phyloP scores from a whole-genome alignment of 2,797 vertebrate species.

The Rhodeus uyekii region DNA sequence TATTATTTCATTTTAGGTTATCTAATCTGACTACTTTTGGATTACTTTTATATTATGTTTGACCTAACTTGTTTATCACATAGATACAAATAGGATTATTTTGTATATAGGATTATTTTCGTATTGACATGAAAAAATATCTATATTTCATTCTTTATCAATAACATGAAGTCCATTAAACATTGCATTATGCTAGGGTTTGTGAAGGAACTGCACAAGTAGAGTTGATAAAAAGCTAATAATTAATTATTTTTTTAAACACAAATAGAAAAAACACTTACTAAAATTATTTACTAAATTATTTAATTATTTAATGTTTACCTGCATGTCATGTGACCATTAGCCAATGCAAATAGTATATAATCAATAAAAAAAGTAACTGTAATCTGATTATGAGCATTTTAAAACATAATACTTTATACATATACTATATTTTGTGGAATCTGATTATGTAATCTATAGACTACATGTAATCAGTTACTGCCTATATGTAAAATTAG shows the following conservation, averaged over 20 bases:
- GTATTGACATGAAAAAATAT: neutral
- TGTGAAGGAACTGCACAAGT: too few species aligned
- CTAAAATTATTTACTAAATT: too few species aligned
- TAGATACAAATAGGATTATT: neutral
- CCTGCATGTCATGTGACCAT: neutral
- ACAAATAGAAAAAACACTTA: too few species aligned
- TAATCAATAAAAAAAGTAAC: neutral
- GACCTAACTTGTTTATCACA: neutral
- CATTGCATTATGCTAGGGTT: too few species aligned
- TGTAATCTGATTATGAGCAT: neutral
- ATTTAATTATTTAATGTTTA: too few species aligned
- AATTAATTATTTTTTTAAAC: too few species aligned
- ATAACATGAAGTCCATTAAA: too few species aligned
- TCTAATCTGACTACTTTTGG: too few species aligned
- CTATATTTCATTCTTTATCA: too few species aligned
- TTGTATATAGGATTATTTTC: neutral
- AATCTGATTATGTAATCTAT: neutral
- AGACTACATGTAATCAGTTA: neutral
- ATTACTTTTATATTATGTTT: neutral
- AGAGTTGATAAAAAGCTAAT: too few species aligned
- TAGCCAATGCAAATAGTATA: neutral
- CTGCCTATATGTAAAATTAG: too few species aligned
- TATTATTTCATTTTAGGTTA: neutral
- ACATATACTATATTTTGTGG: neutral
- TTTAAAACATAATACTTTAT: neutral